Percentiles rank a stretch among this genome's conserved stretches.
Evolutionary conservation across 2,888 invertebrate species (phyloP).

Genomic region (Agrotis segetum): DNA sequence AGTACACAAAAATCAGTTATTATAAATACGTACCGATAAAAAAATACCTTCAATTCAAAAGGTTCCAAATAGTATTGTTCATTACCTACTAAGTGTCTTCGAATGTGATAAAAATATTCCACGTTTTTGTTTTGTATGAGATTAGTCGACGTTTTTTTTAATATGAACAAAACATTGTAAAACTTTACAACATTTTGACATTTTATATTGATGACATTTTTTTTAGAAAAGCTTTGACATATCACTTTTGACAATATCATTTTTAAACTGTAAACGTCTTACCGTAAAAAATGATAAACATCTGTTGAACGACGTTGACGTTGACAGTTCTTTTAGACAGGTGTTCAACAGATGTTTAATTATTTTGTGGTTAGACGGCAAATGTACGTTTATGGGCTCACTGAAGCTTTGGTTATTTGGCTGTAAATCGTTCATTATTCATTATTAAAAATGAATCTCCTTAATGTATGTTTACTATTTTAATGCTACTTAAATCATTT

Average conservation of each 20-base stretch:
- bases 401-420: too few relatives aligned
- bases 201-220: conserved; percentile 24
- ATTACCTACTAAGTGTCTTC: conserved; percentile 40
- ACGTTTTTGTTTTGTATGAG: conserved; percentile 38
- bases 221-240: conserved; percentile 52
- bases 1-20: background rate
- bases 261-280: conserved; percentile 59
- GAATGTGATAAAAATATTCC: conserved; percentile 60
- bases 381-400: too few relatives aligned
- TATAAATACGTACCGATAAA: background rate
- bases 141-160: conserved; percentile 41
- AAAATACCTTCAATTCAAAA: conserved; percentile 12
- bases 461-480: too few relatives aligned
- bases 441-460: too few relatives aligned
- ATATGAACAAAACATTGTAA: conserved; percentile 56
- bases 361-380: too few relatives aligned
- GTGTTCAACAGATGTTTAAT: too few relatives aligned
- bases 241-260: conserved; percentile 61
- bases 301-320: too few relatives aligned
- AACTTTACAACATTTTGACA: conserved; percentile 45
- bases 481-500: conserved; percentile 3
- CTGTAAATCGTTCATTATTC: too few relatives aligned
- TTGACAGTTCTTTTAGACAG: too few relatives aligned
- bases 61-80: conserved; percentile 1
- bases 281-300: too few relatives aligned